These are phyloP conservation scores for Zaprionus vittiger DNA, from an alignment of 1,140 invertebrate genomes.

Conservation along the genomic window DNA sequence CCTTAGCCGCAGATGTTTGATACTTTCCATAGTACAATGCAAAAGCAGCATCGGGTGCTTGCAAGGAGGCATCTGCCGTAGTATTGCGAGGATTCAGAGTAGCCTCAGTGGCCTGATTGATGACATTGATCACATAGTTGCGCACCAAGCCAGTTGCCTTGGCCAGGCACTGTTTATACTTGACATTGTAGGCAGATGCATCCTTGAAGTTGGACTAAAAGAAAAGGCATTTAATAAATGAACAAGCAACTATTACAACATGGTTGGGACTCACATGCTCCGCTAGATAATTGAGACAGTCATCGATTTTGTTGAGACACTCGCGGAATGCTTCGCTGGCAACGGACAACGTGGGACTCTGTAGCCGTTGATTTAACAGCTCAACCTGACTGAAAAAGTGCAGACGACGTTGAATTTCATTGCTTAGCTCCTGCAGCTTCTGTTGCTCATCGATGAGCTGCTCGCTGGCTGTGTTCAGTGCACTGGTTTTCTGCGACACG, in stretches of 20 bases:
- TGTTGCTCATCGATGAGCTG: conserved; percentile 94
- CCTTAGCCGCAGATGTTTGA: conserved; percentile 93
- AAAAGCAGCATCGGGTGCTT: conserved; percentile 90
- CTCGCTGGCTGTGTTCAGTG: conserved; percentile 95
- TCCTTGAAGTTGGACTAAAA: conserved; percentile 89
- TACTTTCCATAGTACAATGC: conserved; percentile 97
- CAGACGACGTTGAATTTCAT: conserved; percentile 91
- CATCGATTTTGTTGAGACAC: conserved; percentile 93
- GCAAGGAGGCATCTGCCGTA: conserved; percentile 48
- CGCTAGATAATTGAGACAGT: conserved; percentile 93
- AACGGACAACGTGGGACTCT: conserved; percentile 91
- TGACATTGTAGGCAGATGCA: conserved; percentile 88
- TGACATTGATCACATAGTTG: conserved; percentile 89
- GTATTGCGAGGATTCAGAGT: conserved; percentile 85
- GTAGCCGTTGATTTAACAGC: conserved; percentile 91
- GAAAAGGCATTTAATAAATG: not conserved
- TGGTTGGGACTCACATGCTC: conserved; percentile 88
- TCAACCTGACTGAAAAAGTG: conserved; percentile 95
- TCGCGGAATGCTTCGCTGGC: conserved; percentile 93
- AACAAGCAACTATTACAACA: not conserved
- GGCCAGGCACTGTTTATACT: conserved; percentile 92
- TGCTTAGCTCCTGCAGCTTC: conserved; percentile 90
- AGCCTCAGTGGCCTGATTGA: conserved; percentile 92
- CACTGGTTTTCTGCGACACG: conserved; percentile 95
- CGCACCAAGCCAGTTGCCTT: conserved; percentile 92